A percentile compares a stretch with the other conserved stretches of the same genome.
These are phyloP conservation scores for Sturmia bella DNA, from an alignment of 2,888 invertebrate genomes.

Conservation along the genomic window DNA sequence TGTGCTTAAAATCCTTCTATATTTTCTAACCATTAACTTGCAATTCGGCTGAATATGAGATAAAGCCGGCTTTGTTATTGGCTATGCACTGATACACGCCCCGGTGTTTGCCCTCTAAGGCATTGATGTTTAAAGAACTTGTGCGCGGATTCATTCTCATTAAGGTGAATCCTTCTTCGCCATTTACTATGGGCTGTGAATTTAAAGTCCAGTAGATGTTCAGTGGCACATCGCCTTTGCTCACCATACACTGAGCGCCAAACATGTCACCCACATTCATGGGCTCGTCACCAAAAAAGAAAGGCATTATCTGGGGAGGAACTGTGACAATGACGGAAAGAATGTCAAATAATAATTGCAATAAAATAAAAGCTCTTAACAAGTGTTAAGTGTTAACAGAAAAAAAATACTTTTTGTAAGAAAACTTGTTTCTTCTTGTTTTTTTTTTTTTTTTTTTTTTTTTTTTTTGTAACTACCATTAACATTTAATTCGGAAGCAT, in stretches of 20 bases:
- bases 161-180: constrained; percentile 85
- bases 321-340: constrained; percentile 77
- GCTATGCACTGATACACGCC: constrained; percentile 86
- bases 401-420: background rate
- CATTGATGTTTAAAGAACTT: constrained; percentile 84
- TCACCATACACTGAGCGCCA: constrained; percentile 86
- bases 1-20: constrained; percentile 30
- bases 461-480: constrained; percentile 84
- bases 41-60: constrained; percentile 81
- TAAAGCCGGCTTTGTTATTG: constrained; percentile 83
- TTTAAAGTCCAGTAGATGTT: constrained; percentile 87
- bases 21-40: constrained; percentile 77
- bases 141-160: constrained; percentile 84
- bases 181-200: constrained; percentile 84
- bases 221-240: constrained; percentile 89
- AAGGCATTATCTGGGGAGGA: constrained; percentile 83
- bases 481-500: constrained; percentile 87
- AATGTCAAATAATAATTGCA: constrained; percentile 35
- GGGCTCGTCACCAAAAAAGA: constrained; percentile 84
- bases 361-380: background rate
- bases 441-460: no score
- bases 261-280: constrained; percentile 85
- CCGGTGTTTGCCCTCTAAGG: constrained; percentile 84
- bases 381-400: no score
- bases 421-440: no score